phyloP scores from a whole-genome alignment of 2,113 vertebrate genomes.

The Platysternon megacephalum region DNA sequence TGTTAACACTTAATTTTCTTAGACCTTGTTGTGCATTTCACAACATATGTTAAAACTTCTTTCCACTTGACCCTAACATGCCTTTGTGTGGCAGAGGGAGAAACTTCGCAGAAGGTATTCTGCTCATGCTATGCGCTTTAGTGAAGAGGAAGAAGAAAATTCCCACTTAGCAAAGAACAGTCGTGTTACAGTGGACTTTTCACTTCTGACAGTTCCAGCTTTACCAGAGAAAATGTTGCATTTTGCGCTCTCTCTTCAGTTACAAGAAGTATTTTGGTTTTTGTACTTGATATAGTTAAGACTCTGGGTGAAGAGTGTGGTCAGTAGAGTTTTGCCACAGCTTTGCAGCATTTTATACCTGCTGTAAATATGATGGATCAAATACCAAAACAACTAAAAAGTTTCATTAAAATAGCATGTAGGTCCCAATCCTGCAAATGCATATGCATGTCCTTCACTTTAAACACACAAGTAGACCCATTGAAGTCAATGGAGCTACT shows the following conservation, averaged over 20 bases:
- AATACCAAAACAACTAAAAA: neutral
- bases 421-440: neutral
- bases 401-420: neutral
- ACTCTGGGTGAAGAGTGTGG: conserved; percentile 69
- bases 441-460: neutral
- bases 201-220: conserved; percentile 84
- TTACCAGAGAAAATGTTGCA: conserved; percentile 80
- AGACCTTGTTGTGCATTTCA: conserved; percentile 24
- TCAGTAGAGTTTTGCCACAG: conserved; percentile 71
- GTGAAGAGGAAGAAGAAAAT: conserved; percentile 80
- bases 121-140: conserved; percentile 78
- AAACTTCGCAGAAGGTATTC: conserved; percentile 89
- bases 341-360: conserved; percentile 43
- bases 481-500: neutral
- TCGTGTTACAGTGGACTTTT: conserved; percentile 92
- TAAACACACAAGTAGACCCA: neutral
- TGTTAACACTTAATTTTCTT: conserved; percentile 34
- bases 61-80: conserved; percentile 78
- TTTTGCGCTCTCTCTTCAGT: conserved; percentile 77
- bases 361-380: neutral
- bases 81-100: conserved; percentile 83
- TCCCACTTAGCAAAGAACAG: conserved; percentile 80
- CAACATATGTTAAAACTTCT: conserved; percentile 63
- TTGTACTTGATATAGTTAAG: conserved; percentile 57
- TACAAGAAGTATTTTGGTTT: conserved; percentile 76